These are phyloP conservation scores for Drosophila oshimai DNA, from an alignment of 1,140 invertebrate genomes.

Conservation along the genomic window DNA sequence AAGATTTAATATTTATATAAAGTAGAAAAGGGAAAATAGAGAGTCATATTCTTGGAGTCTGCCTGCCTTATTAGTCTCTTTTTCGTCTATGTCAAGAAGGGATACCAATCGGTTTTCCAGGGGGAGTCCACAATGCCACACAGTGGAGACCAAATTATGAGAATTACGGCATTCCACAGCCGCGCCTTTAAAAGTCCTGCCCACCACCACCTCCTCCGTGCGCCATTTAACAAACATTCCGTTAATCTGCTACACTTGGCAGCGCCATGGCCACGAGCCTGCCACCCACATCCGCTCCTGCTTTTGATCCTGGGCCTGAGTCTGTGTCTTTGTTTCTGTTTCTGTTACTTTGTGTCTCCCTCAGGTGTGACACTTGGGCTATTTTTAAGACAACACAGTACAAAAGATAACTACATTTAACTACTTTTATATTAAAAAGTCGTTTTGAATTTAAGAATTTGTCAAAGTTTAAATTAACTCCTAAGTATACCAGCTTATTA, in stretches of 20 bases:
- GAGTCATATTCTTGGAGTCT: constrained; percentile 6
- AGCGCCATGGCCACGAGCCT: constrained; percentile 60
- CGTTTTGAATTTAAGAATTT: too few relatives aligned
- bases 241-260: constrained; percentile 78
- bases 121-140: constrained; percentile 23
- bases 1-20: constrained; percentile 35
- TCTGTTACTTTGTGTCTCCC: not conserved
- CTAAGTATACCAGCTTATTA: too few relatives aligned
- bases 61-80: constrained; percentile 59
- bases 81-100: constrained; percentile 47
- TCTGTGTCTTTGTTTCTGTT: too few relatives aligned
- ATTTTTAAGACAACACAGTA: not conserved
- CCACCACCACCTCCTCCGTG: constrained; percentile 11
- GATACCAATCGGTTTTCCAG: constrained; percentile 1
- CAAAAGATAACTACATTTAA: too few relatives aligned
- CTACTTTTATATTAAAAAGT: too few relatives aligned
- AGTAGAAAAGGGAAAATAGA: not conserved
- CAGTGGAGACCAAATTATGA: constrained; percentile 58
- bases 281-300: constrained; percentile 39
- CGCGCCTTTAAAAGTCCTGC: constrained; percentile 3
- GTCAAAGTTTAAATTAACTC: too few relatives aligned
- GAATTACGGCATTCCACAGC: constrained; percentile 32
- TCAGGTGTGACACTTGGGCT: constrained; percentile 1
- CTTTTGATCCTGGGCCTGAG: constrained; percentile 5
- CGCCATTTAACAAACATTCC: constrained; percentile 77